A percentile compares a stretch with the other conserved stretches of the same genome.
phyloP scores from a whole-genome alignment of 1,140 invertebrate genomes.

The Pomacea maculata region DNA sequence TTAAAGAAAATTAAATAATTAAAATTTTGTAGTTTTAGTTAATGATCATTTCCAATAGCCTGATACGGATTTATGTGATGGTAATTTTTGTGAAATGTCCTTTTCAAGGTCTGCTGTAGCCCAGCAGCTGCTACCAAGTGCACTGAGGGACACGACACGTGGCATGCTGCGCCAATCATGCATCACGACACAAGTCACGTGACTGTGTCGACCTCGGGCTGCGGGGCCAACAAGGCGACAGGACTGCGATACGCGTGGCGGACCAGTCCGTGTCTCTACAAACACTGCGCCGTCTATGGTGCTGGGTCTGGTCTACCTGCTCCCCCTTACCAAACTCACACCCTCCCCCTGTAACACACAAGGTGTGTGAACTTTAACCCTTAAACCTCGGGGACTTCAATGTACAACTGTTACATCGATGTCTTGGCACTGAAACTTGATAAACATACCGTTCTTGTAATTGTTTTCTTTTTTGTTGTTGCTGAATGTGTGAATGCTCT shows the following conservation, averaged over 20 bases:
- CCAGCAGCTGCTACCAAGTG: slow-evolving; percentile 7
- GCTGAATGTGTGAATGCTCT: too few species aligned
- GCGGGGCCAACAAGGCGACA: slow-evolving; percentile 1
- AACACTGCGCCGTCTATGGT: slow-evolving; percentile 32
- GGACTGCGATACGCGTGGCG: slow-evolving; percentile 37
- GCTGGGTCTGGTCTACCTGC: slow-evolving; percentile 28
- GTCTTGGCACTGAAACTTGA: neutral
- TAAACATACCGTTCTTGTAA: neutral
- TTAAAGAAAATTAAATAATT: neutral
- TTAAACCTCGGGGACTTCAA: too few species aligned
- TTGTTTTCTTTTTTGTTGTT: too few species aligned
- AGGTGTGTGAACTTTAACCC: too few species aligned
- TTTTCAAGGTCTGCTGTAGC: slow-evolving; percentile 40
- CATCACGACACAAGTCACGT: slow-evolving; percentile 15
- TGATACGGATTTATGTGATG: neutral
- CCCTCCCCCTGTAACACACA: too few species aligned
- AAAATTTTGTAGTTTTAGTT: neutral
- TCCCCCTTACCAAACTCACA: slow-evolving; percentile 22
- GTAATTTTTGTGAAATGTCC: neutral
- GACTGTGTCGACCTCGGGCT: too few species aligned
- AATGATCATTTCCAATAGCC: neutral
- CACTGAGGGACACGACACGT: slow-evolving; percentile 14
- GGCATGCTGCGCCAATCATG: slow-evolving; percentile 30
- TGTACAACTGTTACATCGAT: neutral
- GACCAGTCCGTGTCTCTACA: slow-evolving; percentile 33